Evolutionary conservation across 30 jellyfish, hydroid and myxozoan species (phyloP).

Genomic region (Clytia hemisphaerica): DNA sequence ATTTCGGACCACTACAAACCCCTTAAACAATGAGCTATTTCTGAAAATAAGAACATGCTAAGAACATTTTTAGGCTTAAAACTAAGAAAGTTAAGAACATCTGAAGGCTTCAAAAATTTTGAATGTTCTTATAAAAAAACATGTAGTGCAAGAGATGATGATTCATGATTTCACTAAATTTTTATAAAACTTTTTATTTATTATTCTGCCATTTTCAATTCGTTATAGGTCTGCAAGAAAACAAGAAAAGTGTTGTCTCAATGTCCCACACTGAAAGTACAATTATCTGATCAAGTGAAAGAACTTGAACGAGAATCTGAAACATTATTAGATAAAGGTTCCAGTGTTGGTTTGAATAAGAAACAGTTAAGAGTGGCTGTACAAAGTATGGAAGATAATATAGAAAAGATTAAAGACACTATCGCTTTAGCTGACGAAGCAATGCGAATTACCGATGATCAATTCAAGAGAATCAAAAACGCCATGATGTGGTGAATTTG

Average conservation of each 20-base stretch:
- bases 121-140: no score
- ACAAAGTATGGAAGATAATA: constrained; percentile 29
- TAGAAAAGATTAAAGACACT: constrained; percentile 53
- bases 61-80: no score
- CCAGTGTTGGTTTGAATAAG: constrained; percentile 43
- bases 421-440: constrained; percentile 64
- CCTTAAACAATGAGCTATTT: no score
- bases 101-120: no score
- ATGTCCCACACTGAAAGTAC: constrained; percentile 61
- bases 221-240: constrained; percentile 47
- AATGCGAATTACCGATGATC: constrained; percentile 71
- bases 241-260: constrained; percentile 55
- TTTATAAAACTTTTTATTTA: no score
- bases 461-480: constrained; percentile 47
- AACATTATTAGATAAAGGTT: constrained; percentile 29
- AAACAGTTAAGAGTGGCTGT: constrained; percentile 34
- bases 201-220: background rate
- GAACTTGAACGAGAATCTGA: constrained; percentile 22
- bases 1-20: no score
- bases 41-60: no score
- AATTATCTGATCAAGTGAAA: constrained; percentile 37
- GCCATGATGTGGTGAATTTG: constrained; percentile 88
- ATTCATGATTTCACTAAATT: no score
- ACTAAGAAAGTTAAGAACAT: no score
- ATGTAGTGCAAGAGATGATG: no score